Percentiles rank a stretch among this genome's conserved stretches.
Conservation (phyloP, 2,113 vertebrate species). For the Planiliza haematocheilus region DNA sequence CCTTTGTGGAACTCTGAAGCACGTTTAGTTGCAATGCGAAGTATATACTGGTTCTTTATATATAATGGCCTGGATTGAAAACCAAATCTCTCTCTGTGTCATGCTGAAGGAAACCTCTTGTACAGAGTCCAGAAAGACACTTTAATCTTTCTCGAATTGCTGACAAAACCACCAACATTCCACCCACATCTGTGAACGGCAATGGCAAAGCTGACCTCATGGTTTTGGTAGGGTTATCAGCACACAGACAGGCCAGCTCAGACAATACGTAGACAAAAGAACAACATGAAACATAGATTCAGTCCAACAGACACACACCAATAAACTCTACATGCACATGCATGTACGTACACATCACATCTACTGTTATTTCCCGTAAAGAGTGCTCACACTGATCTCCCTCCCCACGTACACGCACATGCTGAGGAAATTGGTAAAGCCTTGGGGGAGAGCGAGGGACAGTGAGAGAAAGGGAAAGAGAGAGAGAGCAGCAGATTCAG, state of each 20-base stretch:
- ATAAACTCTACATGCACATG: constrained; percentile 6
- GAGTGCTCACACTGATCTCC: constrained; percentile 25
- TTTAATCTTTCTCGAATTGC: constrained; percentile 13
- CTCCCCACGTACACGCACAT: constrained; percentile 62
- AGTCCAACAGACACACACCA: constrained; percentile 27
- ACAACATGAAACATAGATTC: constrained; percentile 3
- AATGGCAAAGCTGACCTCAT: constrained; percentile 56
- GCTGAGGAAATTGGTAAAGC: constrained; percentile 73
- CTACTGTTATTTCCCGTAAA: constrained; percentile 55
- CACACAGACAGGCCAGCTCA: constrained; percentile 55
- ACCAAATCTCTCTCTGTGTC: neutral
- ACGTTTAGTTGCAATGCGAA: neutral
- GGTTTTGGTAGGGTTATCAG: constrained; percentile 49
- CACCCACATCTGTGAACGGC: constrained; percentile 51
- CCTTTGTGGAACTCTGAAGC: neutral
- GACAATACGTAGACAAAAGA: constrained; percentile 17
- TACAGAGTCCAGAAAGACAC: constrained; percentile 3
- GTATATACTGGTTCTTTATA: neutral
- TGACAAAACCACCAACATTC: constrained; percentile 46
- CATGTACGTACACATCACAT: constrained; percentile 13
- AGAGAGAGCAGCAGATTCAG: constrained; percentile 21
- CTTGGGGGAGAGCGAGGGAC: constrained; percentile 34
- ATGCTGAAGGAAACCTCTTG: constrained; percentile 4
- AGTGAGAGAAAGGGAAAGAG: constrained; percentile 18
- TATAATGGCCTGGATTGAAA: neutral